These are phyloP conservation scores for Urocyon cinereoargenteus DNA, from an alignment of 2,797 vertebrate species.

Conservation along the genomic window DNA sequence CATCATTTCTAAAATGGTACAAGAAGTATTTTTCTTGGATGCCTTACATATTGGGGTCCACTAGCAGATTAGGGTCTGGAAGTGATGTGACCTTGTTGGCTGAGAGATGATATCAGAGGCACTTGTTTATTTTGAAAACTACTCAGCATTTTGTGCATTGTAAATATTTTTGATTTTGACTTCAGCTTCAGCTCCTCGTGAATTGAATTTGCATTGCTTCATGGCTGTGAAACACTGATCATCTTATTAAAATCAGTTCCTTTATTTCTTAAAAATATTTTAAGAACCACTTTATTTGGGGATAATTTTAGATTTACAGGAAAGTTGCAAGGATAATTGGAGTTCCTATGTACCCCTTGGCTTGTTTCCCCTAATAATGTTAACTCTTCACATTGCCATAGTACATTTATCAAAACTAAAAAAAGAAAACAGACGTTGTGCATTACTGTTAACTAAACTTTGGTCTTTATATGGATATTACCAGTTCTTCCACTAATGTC, in stretches of 20 bases:
- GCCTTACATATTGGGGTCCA: slow-evolving; percentile 42
- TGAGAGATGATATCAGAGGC: slow-evolving; percentile 22
- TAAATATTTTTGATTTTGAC: slow-evolving; percentile 53
- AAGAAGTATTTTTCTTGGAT: slow-evolving; percentile 63
- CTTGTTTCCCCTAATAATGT: background rate
- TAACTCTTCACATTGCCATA: background rate
- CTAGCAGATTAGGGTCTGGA: slow-evolving; percentile 40
- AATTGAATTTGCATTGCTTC: slow-evolving; percentile 70
- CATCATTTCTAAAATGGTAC: slow-evolving; percentile 77
- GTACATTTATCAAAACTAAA: background rate
- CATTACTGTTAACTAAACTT: background rate
- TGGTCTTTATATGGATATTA: slow-evolving; percentile 13
- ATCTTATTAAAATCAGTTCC: slow-evolving; percentile 49
- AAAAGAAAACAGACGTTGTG: background rate
- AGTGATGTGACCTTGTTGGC: slow-evolving; percentile 31
- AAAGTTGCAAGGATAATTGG: background rate
- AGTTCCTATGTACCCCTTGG: background rate
- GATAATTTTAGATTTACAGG: background rate
- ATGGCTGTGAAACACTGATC: slow-evolving; percentile 53
- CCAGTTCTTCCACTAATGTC: background rate
- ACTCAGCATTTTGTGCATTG: slow-evolving; percentile 28
- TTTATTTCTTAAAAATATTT: slow-evolving; percentile 55
- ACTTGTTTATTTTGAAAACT: slow-evolving; percentile 80
- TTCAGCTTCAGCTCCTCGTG: slow-evolving; percentile 56
- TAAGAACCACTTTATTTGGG: slow-evolving; percentile 49